Evolutionary conservation across 2,797 vertebrate genomes (phyloP), one percentile per base, ranked within the genome.

Genomic region (Alosa sapidissima): DNA sequence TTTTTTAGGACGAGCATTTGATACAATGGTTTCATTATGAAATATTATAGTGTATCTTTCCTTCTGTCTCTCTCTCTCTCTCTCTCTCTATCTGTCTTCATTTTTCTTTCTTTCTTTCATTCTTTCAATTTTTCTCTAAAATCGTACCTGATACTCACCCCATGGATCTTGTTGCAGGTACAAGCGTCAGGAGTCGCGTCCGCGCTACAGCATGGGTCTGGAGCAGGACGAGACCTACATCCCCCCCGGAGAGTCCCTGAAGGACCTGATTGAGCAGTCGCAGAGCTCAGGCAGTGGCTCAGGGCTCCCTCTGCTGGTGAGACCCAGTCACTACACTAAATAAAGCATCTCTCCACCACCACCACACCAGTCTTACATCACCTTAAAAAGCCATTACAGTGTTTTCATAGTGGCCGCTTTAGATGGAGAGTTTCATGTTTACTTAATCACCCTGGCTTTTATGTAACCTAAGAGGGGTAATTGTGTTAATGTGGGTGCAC

Each of bases 251-350:
- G 98, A 99, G 86, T 95, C 94, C 21, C 91, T 96, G 65, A 97
- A 97, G 90, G 98, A 99, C 91, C 91, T 99, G 47, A 97, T 99
- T 0, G 96, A 99, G 88, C 97, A 98, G 89, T 98, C 97, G 11
- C 97, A 97, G 88, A 99, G 97, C 91, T 99, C 98, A 0, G 98
- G 98, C 86, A 99, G 98, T 3, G 98, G 98, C n/a, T 99, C 98
- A 10, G 98, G 98, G 84, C 98, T 99, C 97, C 98, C 98, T 96
- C 97, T 99, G 88, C 97, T 99, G 98, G 55, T 58, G 55, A 58
- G 55, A 21, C 55, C 6, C 19, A 58, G 19, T 21, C 55, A 58
- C 55, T 58, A 7, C 19, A 21, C 19, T 6, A n/a, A 21, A 58
- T 52, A 2, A 13, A 11, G 13, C 51, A 13, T n/a, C 55, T 21